Conservation (phyloP, 2,113 vertebrate species). For the Tretioscincus oriximinensis region DNA sequence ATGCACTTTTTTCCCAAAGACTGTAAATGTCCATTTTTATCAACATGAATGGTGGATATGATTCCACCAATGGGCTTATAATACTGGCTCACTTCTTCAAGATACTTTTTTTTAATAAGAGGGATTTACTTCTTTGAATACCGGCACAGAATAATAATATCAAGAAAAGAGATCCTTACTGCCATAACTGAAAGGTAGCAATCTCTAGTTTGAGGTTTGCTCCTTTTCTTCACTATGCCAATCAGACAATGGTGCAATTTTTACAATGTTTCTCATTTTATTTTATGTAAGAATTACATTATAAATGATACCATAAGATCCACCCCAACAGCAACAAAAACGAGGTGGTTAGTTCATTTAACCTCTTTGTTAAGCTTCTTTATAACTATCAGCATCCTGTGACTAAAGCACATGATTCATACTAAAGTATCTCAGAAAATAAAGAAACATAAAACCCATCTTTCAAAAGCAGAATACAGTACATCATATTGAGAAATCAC, state of each 20-base stretch:
- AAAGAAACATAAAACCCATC: background rate
- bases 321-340: background rate
- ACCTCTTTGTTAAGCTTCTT: slow-evolving; percentile 17
- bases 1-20: slow-evolving; percentile 5
- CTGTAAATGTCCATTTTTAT: slow-evolving; percentile 24
- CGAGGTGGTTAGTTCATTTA: slow-evolving; percentile 1
- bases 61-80: slow-evolving; percentile 28
- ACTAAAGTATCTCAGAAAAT: background rate
- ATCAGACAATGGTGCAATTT: slow-evolving; percentile 11
- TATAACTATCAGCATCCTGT: slow-evolving; percentile 29
- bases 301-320: slow-evolving; percentile 3
- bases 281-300: background rate
- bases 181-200: background rate
- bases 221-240: background rate
- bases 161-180: background rate
- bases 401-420: slow-evolving; percentile 19
- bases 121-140: background rate
- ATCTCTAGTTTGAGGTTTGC: background rate
- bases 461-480: background rate
- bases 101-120: accelerated
- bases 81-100: slow-evolving; percentile 28
- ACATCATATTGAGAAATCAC: background rate
- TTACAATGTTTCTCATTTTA: slow-evolving; percentile 1
- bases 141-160: accelerated
- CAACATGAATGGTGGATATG: slow-evolving; percentile 1